Evolutionary conservation across 2,113 vertebrate genomes (phyloP).

Genomic region (Anguilla japonica): DNA sequence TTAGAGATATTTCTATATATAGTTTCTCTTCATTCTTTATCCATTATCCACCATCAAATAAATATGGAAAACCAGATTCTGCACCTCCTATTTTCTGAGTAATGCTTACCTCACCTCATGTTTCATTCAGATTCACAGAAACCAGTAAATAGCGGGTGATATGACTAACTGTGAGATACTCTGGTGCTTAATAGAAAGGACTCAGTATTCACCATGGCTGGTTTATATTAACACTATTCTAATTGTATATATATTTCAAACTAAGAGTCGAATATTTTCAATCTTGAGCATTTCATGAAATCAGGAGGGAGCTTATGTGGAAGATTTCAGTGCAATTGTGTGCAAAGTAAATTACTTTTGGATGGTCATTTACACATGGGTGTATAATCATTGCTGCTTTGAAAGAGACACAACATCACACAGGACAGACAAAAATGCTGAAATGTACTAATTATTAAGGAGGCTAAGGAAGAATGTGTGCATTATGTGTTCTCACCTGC

Average conservation of each 20-base stretch:
- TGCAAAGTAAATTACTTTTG: background rate
- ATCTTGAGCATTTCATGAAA: background rate
- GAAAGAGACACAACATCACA: no score
- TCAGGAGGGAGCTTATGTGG: background rate
- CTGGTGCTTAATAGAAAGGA: conserved; percentile 4
- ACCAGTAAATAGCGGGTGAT: conserved; percentile 46
- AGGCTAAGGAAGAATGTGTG: no score
- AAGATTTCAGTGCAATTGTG: background rate
- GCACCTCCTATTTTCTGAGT: conserved; percentile 45
- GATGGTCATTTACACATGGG: background rate
- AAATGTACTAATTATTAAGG: no score
- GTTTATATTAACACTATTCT: background rate
- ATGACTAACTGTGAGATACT: conserved; percentile 48
- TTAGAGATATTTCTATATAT: conserved; percentile 56
- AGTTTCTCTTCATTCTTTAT: conserved; percentile 46
- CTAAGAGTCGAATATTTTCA: background rate
- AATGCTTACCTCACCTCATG: conserved; percentile 49
- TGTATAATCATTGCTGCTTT: background rate
- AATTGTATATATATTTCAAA: background rate
- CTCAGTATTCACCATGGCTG: background rate
- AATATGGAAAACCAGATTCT: conserved; percentile 53
- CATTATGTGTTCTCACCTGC: no score
- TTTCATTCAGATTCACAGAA: conserved; percentile 57
- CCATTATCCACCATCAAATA: conserved; percentile 60
- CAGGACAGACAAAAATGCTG: no score